Evolutionary conservation across 2,888 invertebrate genomes (phyloP).

Genomic region (Phasia obesa): DNA sequence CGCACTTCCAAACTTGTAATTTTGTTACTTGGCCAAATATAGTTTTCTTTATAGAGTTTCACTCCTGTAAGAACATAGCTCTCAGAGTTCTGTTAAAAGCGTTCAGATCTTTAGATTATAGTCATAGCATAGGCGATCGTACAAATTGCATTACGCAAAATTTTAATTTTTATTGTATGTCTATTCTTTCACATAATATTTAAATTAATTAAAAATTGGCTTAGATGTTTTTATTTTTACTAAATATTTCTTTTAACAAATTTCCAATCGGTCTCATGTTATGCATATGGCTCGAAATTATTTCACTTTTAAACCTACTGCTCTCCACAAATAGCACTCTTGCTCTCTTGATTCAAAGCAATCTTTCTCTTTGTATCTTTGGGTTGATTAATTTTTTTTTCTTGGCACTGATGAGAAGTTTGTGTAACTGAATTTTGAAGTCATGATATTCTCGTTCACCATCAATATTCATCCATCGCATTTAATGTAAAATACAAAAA

Average conservation of each 20-base stretch:
- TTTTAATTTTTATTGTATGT: too few species aligned
- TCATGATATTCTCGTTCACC: slow-evolving; percentile 40
- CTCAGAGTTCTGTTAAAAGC: too few species aligned
- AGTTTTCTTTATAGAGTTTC: too few species aligned
- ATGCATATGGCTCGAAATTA: slow-evolving; percentile 4
- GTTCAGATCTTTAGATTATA: too few species aligned
- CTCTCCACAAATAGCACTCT: not conserved
- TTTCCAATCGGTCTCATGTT: slow-evolving; percentile 57
- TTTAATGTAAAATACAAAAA: slow-evolving; percentile 54
- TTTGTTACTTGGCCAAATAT: too few species aligned
- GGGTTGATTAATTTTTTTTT: slow-evolving; percentile 10
- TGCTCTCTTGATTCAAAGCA: not conserved
- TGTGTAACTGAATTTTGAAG: slow-evolving; percentile 40
- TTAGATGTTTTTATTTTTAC: not conserved
- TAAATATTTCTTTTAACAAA: slow-evolving; percentile 13
- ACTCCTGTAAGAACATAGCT: too few species aligned
- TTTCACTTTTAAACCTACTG: not conserved
- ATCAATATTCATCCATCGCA: slow-evolving; percentile 68
- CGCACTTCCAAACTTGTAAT: too few species aligned
- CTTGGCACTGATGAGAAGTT: slow-evolving; percentile 26
- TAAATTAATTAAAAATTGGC: too few species aligned
- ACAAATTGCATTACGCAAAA: too few species aligned
- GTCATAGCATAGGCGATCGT: too few species aligned
- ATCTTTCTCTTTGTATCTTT: slow-evolving; percentile 33
- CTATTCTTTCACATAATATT: too few species aligned